phyloP scores from a whole-genome alignment of 2,888 invertebrate species.

The Neocrepidodera transversa region DNA sequence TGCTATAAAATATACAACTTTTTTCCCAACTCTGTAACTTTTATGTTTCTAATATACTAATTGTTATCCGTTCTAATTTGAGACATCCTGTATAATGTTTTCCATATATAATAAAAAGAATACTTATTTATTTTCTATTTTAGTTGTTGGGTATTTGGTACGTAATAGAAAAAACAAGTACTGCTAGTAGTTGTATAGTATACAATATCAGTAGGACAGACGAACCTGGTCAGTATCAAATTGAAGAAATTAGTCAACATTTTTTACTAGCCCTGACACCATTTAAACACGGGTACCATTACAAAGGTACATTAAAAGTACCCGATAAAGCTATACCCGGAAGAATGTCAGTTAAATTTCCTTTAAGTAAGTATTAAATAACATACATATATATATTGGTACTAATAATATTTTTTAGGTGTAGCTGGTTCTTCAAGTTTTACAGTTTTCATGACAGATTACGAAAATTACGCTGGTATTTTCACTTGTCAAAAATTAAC shows the following conservation, averaged over 20 bases:
- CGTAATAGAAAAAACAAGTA: slow-evolving; percentile 83
- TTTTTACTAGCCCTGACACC: slow-evolving; percentile 73
- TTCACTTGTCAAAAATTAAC: slow-evolving; percentile 81
- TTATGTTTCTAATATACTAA: too few relatives aligned
- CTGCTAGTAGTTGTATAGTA: slow-evolving; percentile 78
- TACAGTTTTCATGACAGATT: slow-evolving; percentile 78
- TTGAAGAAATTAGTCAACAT: slow-evolving; percentile 79
- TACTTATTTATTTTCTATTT: slow-evolving; percentile 42
- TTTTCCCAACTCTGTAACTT: too few relatives aligned
- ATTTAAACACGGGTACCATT: slow-evolving; percentile 80
- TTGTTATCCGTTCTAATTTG: too few relatives aligned
- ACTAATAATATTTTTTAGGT: slow-evolving; percentile 60
- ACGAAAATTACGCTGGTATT: slow-evolving; percentile 75
- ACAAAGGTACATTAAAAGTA: slow-evolving; percentile 73
- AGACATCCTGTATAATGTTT: too few relatives aligned
- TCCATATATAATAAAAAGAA: background rate
- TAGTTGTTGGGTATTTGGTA: slow-evolving; percentile 84
- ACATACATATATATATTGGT: too few relatives aligned
- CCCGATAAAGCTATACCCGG: slow-evolving; percentile 71
- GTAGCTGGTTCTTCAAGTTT: slow-evolving; percentile 78
- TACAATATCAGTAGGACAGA: slow-evolving; percentile 77
- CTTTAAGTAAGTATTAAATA: slow-evolving; percentile 83
- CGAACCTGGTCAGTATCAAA: slow-evolving; percentile 72
- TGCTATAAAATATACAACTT: too few relatives aligned
- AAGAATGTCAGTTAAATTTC: slow-evolving; percentile 78